A percentile compares a stretch with the other conserved stretches of the same genome.
These are phyloP conservation scores for Azemiops feae DNA, from an alignment of 2,113 vertebrate genomes.

Conservation along the genomic window DNA sequence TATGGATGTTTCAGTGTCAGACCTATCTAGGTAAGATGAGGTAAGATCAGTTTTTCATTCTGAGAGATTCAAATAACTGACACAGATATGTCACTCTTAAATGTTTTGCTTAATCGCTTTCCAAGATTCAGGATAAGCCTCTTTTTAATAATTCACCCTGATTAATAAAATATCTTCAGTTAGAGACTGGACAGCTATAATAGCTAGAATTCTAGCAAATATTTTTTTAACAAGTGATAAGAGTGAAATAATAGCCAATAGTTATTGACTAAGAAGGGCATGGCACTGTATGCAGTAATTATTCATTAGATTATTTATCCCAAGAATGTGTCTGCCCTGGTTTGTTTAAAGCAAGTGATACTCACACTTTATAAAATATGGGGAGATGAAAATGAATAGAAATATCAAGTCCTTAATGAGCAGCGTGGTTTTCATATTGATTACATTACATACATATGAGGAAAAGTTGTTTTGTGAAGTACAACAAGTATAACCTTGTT, in stretches of 20 bases:
- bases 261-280: slow-evolving; percentile 16
- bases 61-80: background rate
- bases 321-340: slow-evolving; percentile 18
- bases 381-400: background rate
- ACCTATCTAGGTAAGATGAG: background rate
- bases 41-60: background rate
- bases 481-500: background rate
- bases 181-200: background rate
- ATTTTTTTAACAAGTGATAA: too few species aligned
- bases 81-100: background rate
- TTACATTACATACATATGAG: background rate
- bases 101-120: background rate
- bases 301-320: slow-evolving; percentile 12
- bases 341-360: slow-evolving; percentile 37
- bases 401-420: slow-evolving; percentile 10
- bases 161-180: background rate
- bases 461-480: background rate
- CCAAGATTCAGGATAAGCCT: background rate
- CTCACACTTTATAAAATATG: slow-evolving; percentile 4
- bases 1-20: background rate
- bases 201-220: background rate
- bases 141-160: background rate
- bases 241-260: background rate
- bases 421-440: slow-evolving; percentile 17
- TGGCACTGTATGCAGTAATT: slow-evolving; percentile 19